phyloP scores from a whole-genome alignment of 2,797 vertebrate species.

The Spea hammondii region DNA sequence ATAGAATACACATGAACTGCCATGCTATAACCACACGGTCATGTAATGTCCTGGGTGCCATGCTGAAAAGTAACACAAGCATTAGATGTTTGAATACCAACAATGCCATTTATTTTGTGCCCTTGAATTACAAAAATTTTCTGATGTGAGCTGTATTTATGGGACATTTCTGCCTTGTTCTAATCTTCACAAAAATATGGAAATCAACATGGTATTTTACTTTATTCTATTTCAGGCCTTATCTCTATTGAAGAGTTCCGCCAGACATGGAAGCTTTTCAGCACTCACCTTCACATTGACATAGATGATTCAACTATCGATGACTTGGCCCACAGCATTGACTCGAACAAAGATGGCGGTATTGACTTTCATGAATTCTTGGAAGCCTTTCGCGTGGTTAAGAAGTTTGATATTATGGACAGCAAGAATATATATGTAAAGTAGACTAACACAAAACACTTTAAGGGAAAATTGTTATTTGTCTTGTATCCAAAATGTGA shows the following conservation, averaged over 20 bases:
- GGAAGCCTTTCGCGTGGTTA: conserved; percentile 90
- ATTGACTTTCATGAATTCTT: conserved; percentile 97
- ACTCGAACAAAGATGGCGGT: conserved; percentile 92
- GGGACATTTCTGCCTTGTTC: no score
- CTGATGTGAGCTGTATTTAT: no score
- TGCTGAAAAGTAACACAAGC: no score
- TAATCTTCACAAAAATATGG: no score
- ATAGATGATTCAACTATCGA: conserved; percentile 76
- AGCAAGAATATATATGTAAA: conserved; percentile 45
- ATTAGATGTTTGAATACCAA: no score
- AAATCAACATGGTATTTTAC: conserved; percentile 33
- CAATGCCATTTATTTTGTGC: no score
- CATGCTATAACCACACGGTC: no score
- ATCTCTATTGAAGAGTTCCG: conserved; percentile 92
- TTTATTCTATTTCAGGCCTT: conserved; percentile 72
- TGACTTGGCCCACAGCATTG: conserved; percentile 83
- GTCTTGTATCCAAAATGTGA: no score
- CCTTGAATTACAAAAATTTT: no score
- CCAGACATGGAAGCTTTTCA: conserved; percentile 89
- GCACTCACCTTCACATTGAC: conserved; percentile 76
- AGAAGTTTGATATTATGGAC: conserved; percentile 79
- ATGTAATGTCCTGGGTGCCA: no score
- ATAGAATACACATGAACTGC: no score
- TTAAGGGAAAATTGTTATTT: no score
- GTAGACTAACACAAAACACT: neutral